phyloP scores from a whole-genome alignment of 2,113 vertebrate genomes.

The Todiramphus saurophagus region DNA sequence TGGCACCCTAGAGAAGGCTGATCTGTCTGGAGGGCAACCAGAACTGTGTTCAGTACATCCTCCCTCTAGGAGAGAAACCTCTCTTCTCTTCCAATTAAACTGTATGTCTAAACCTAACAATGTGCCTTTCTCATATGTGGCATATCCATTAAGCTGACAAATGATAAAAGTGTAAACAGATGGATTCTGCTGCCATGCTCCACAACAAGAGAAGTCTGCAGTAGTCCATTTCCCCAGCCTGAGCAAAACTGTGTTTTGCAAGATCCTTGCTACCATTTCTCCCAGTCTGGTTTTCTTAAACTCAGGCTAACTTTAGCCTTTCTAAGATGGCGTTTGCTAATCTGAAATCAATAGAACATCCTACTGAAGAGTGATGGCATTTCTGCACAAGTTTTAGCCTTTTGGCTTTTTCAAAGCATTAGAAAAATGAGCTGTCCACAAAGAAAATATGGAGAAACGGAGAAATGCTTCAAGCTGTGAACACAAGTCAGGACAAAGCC shows the following conservation, averaged over 20 bases:
- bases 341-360: constrained; percentile 22
- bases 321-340: not conserved
- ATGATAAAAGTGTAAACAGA: not conserved
- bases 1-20: not conserved
- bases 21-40: not conserved
- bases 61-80: not conserved
- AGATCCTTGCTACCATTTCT: not conserved
- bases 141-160: not conserved
- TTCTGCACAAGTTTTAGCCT: not conserved
- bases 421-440: not conserved
- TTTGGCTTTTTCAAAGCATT: not conserved
- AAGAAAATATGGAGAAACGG: not conserved
- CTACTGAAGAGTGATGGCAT: not conserved
- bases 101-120: not conserved
- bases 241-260: not conserved
- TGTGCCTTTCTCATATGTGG: rapidly evolving
- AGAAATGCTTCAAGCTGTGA: not conserved
- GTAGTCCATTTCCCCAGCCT: not conserved
- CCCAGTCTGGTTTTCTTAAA: not conserved
- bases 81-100: not conserved
- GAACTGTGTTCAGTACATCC: not conserved
- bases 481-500: not conserved
- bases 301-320: not conserved
- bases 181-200: not conserved
- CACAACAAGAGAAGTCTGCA: not conserved